Base-by-base conservation (phyloP, 2,888 invertebrate genomes). In the Hyposoter dolosus region DNA sequence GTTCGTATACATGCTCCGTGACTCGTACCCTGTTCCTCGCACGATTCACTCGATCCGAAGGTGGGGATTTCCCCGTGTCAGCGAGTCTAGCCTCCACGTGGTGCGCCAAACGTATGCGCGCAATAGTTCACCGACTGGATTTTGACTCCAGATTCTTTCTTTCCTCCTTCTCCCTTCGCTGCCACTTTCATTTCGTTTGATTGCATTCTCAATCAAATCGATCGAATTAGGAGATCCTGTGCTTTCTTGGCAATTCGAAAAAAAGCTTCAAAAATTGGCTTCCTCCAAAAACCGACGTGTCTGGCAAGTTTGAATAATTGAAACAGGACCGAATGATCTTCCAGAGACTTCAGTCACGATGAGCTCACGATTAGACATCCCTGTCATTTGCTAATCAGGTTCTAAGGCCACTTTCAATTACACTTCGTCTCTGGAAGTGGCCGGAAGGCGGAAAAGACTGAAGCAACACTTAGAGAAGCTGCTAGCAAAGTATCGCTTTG, bases 51-150 rank as follows among this genome's bases (percentile, higher is more conserved):
- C 86, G 83, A 28, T 79, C 87, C 84, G 81, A 80, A 81, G 84
- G 86, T 82, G 88, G 77, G 68, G 77, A 87, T 86, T 86, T 71
- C 86, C 80, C 82, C 80, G 84, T 65, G 69, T 77, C 87, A 88
- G 89, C 83, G 88, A 88, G 90, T 89, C 89, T 86, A 88, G 88
- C 78, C 82, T 88, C 90, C 89, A 90, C 88, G 89, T 89, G 90
- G 83, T 89, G 87, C 86, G 88, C 90, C 92, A 89, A 91, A 89
- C 90, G 91, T 87, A 89, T 89, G 89, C 89, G 89, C 89, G 88
- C 89, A 88, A 65, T 74, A 66, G 65, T 87, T 32, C 72, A 63
- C 69, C 28, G 71, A 9, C 9, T 10, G 45, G 47, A 47, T 79
- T 79, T 79, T 32, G 79, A 71, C 60, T 43, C n/a, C 56, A 15